phyloP scores from a whole-genome alignment of 2,113 vertebrate species.

The Cynoglossus semilaevis region DNA sequence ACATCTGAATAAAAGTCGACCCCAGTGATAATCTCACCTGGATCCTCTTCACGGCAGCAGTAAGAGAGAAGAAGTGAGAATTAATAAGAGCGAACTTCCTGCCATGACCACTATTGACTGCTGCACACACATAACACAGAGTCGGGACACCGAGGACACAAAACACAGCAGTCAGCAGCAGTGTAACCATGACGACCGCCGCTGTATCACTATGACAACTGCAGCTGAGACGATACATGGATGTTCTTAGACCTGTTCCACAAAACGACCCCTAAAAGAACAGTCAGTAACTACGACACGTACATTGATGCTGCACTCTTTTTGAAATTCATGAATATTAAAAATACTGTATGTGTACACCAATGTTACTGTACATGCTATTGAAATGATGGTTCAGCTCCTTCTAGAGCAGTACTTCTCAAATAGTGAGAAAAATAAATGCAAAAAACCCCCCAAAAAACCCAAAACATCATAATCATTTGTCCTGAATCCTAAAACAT shows the following conservation, averaged over 20 bases:
- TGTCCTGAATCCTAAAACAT: no score
- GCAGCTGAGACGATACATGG: slow-evolving; percentile 23
- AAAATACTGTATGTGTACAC: not conserved
- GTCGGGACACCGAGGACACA: slow-evolving; percentile 60
- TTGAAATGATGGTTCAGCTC: not conserved
- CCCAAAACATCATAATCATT: no score
- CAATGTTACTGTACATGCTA: no score
- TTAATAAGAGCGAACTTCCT: slow-evolving; percentile 40
- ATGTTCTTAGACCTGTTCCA: no score
- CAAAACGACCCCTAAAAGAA: no score
- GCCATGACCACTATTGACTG: slow-evolving; percentile 40
- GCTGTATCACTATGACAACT: slow-evolving; percentile 60
- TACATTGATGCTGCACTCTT: slow-evolving; percentile 14
- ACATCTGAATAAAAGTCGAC: no score
- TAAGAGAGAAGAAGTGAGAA: slow-evolving; percentile 37
- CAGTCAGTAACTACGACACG: no score
- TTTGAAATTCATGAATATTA: slow-evolving; percentile 1
- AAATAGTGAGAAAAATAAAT: no score
- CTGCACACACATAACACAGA: slow-evolving; percentile 47
- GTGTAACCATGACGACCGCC: slow-evolving; percentile 57
- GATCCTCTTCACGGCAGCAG: slow-evolving; percentile 94
- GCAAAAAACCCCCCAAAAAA: no score
- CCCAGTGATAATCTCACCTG: slow-evolving; percentile 80
- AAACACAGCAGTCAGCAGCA: slow-evolving; percentile 53
- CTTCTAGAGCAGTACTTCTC: no score